A percentile compares a stretch with the other conserved stretches of the same genome.
phyloP scores from a whole-genome alignment of 2,888 invertebrate genomes.

The Ormyrus thymus region DNA sequence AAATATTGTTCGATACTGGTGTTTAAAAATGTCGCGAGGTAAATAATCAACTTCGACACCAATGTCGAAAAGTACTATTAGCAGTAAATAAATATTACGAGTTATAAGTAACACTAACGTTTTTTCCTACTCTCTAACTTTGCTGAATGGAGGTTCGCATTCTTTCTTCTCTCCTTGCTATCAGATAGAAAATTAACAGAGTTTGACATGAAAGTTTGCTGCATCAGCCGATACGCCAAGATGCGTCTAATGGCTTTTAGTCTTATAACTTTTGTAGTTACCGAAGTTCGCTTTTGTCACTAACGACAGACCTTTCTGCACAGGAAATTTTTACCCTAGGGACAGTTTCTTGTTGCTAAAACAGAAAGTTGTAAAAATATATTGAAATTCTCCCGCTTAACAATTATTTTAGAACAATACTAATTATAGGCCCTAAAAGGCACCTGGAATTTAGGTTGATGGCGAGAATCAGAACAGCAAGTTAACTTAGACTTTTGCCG shows the following conservation, averaged over 20 bases:
- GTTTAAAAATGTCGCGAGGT: too few relatives aligned
- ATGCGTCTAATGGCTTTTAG: conserved; percentile 41
- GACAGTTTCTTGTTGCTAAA: conserved; percentile 23
- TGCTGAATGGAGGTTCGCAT: background rate
- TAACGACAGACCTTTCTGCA: conserved; percentile 48
- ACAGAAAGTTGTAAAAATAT: conserved; percentile 9
- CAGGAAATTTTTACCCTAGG: conserved; percentile 54
- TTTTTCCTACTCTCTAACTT: background rate
- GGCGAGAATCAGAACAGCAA: background rate
- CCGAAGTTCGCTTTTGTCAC: conserved; percentile 59
- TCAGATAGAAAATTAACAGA: conserved; percentile 38
- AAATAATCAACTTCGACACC: too few relatives aligned
- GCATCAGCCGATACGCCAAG: conserved; percentile 40
- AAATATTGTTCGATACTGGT: too few relatives aligned
- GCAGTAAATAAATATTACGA: too few relatives aligned
- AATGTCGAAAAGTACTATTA: too few relatives aligned
- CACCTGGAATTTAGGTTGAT: conserved; percentile 10
- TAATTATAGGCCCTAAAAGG: background rate
- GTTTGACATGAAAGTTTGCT: conserved; percentile 45
- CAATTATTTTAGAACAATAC: background rate
- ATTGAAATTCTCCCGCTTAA: background rate
- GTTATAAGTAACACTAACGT: conserved; percentile 9
- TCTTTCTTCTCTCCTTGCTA: conserved; percentile 18
- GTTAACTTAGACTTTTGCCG: background rate
- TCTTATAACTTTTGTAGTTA: conserved; percentile 61